A percentile compares a stretch with the other conserved stretches of the same genome.
phyloP scores from a whole-genome alignment of 2,797 vertebrate species.

The Sternarchorhynchus goeldii region DNA sequence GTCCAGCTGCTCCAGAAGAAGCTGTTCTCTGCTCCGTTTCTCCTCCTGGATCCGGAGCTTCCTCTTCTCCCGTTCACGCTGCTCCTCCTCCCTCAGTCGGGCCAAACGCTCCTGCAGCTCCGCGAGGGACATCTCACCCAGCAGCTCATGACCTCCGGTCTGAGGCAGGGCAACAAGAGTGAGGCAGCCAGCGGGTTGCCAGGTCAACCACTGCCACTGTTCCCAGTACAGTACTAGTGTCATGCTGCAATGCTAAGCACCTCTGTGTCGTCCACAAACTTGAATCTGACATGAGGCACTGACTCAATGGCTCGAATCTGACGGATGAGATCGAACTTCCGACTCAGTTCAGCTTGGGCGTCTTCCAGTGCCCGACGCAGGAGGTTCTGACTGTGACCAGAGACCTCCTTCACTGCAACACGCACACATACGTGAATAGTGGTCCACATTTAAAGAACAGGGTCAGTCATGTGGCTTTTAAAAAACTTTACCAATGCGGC shows the following conservation, averaged over 20 bases:
- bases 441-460: background rate
- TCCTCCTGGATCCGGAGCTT: conserved; percentile 79
- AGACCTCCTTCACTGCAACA: conserved; percentile 83
- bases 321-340: conserved; percentile 76
- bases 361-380: conserved; percentile 77
- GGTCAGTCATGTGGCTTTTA: background rate
- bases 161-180: conserved; percentile 56
- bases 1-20: conserved; percentile 78
- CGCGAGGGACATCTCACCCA: conserved; percentile 89
- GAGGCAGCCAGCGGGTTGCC: background rate
- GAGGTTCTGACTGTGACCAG: conserved; percentile 78
- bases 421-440: background rate
- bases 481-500: conserved; percentile 76
- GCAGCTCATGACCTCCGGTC: conserved; percentile 82
- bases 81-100: conserved; percentile 75
- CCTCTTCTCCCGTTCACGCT: conserved; percentile 76
- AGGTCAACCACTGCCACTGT: background rate
- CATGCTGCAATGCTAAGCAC: conserved; percentile 66
- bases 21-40: conserved; percentile 79
- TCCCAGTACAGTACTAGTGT: background rate
- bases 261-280: conserved; percentile 84
- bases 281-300: conserved; percentile 68
- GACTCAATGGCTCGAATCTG: conserved; percentile 82
- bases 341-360: conserved; percentile 76
- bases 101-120: conserved; percentile 86